Evolutionary conservation across 2,888 invertebrate genomes (phyloP).

Genomic region (Pharmacophagus antenor): DNA sequence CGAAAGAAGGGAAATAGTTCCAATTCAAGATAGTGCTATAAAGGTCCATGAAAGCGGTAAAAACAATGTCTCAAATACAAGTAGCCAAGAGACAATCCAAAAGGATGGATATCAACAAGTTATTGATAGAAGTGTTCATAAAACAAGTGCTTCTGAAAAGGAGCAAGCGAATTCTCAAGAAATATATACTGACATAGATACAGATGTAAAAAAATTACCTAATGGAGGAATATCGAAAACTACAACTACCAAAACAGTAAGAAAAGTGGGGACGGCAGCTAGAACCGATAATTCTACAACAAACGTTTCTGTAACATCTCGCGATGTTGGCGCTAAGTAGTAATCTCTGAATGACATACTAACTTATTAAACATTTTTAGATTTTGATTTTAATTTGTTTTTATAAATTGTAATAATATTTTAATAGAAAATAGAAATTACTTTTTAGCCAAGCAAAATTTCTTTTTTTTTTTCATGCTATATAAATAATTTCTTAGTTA

Average conservation of each 20-base stretch:
- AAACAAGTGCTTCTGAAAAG: conserved; percentile 59
- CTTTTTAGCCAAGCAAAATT: background rate
- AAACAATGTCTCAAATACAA: conserved; percentile 50
- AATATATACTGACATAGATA: conserved; percentile 61
- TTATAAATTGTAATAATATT: background rate
- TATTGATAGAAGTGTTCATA: conserved; percentile 55
- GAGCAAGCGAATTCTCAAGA: conserved; percentile 60
- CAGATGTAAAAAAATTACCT: conserved; percentile 63
- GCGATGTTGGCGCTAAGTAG: conserved; percentile 71
- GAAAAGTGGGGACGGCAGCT: conserved; percentile 64
- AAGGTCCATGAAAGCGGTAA: conserved; percentile 58
- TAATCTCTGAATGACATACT: background rate
- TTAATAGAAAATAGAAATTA: background rate
- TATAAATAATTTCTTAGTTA: background rate
- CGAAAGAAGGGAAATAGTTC: conserved; percentile 61
- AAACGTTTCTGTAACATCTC: conserved; percentile 64
- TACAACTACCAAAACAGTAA: conserved; percentile 68
- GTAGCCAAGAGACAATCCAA: conserved; percentile 54
- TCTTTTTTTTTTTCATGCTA: background rate
- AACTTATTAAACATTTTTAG: background rate
- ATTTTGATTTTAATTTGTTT: background rate
- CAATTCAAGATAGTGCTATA: conserved; percentile 60
- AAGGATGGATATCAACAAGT: conserved; percentile 63
- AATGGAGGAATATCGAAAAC: conserved; percentile 68
- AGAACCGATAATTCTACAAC: conserved; percentile 62